Conservation (phyloP, 2,888 invertebrate species). For the Helicoverpa assulta region DNA sequence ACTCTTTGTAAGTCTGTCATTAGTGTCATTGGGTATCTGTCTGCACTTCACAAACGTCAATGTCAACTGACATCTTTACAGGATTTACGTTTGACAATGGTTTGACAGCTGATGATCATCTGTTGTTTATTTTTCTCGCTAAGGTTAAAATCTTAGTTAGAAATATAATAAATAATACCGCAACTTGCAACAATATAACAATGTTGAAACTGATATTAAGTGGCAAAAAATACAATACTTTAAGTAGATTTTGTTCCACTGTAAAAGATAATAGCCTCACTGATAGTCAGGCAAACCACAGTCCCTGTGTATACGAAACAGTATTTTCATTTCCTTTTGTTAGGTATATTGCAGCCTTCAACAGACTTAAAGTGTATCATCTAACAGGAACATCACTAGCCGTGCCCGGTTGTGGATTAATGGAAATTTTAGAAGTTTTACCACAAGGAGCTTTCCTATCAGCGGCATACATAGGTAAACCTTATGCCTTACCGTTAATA, state of each 20-base stretch:
- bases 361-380: slow-evolving; percentile 90
- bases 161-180: not conserved
- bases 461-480: slow-evolving; percentile 81
- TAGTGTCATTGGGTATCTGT: no score
- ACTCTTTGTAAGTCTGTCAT: no score
- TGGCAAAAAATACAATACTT: slow-evolving; percentile 12
- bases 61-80: no score
- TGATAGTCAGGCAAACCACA: slow-evolving; percentile 17
- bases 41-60: no score
- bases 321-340: slow-evolving; percentile 84
- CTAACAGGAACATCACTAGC: slow-evolving; percentile 77
- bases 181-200: not conserved
- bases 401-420: slow-evolving; percentile 80
- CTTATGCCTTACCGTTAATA: not conserved
- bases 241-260: slow-evolving; percentile 35
- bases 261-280: slow-evolving; percentile 18
- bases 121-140: not conserved
- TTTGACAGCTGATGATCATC: no score
- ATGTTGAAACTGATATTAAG: slow-evolving; percentile 43
- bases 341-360: slow-evolving; percentile 84
- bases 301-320: slow-evolving; percentile 73
- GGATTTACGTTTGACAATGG: no score
- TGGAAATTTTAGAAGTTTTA: slow-evolving; percentile 79
- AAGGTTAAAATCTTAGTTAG: not conserved
- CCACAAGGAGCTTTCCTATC: slow-evolving; percentile 72